phyloP scores from a whole-genome alignment of 2,113 vertebrate species.

The Mormyrus lacerda region DNA sequence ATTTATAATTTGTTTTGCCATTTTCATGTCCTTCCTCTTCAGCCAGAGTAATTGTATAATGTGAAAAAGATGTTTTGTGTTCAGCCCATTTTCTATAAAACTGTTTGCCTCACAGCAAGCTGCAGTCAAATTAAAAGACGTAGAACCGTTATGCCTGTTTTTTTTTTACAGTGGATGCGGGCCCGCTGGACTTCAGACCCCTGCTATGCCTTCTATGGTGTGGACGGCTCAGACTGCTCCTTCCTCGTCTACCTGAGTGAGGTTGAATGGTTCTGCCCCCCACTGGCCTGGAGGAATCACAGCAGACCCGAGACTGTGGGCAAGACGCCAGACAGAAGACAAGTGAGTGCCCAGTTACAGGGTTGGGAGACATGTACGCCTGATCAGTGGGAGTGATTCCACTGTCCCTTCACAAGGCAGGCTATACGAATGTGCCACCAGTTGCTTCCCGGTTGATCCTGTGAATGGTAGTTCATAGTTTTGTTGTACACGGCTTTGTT shows the following conservation, averaged over 20 bases:
- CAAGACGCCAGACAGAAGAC: conserved; percentile 58
- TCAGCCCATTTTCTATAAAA: neutral
- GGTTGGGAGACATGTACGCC: neutral
- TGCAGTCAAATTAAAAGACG: neutral
- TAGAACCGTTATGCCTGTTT: neutral
- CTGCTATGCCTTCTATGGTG: conserved; percentile 91
- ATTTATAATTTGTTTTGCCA: neutral
- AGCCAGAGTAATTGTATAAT: neutral
- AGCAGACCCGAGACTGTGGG: conserved; percentile 49
- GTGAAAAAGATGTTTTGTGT: neutral
- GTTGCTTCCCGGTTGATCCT: neutral
- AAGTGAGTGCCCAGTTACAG: conserved; percentile 54
- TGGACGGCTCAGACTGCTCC: conserved; percentile 93
- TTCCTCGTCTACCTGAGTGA: conserved; percentile 95
- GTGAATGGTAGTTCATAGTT: conserved; percentile 5
- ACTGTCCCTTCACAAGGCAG: neutral
- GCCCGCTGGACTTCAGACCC: conserved; percentile 95
- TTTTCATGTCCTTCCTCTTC: neutral
- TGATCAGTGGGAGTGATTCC: neutral
- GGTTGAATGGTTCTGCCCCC: conserved; percentile 98
- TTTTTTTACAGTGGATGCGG: conserved; percentile 85
- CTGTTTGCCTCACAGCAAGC: neutral
- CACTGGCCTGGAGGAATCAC: conserved; percentile 78
- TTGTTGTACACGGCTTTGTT: neutral
- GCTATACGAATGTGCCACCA: neutral